Percentiles rank a stretch among this genome's conserved stretches.
Evolutionary conservation across 2,113 vertebrate species (phyloP).

Genomic region (Motacilla tschutschensis): DNA sequence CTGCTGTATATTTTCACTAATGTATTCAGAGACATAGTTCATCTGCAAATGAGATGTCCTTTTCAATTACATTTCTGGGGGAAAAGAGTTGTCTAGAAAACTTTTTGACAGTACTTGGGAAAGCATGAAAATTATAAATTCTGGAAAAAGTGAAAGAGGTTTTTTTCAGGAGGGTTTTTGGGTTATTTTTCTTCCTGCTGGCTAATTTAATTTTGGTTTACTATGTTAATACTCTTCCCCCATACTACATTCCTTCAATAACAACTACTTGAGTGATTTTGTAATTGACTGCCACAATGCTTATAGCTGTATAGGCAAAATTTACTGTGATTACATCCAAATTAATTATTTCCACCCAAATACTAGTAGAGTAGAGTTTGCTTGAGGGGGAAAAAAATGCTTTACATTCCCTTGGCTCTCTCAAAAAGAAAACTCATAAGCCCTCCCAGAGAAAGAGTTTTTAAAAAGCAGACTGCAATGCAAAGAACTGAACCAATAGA

Average conservation of each 20-base stretch:
- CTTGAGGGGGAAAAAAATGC: background rate
- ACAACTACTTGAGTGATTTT: background rate
- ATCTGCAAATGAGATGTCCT: slow-evolving; percentile 13
- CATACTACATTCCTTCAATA: background rate
- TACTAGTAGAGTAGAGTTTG: background rate
- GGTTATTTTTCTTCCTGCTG: background rate
- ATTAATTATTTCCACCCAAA: slow-evolving; percentile 17
- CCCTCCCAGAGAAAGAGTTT: background rate
- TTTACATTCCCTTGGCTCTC: background rate
- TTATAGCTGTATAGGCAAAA: background rate
- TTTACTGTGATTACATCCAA: background rate
- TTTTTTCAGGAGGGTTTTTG: background rate
- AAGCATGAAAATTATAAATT: background rate
- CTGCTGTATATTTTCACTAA: background rate
- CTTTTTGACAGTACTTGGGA: background rate
- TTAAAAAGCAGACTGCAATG: background rate
- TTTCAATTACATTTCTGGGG: background rate
- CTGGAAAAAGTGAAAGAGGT: background rate
- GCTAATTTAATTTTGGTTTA: background rate
- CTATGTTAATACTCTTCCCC: background rate
- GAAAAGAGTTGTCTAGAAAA: background rate
- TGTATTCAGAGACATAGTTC: slow-evolving; percentile 4
- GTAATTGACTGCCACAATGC: background rate
- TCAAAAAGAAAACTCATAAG: background rate
- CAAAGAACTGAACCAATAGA: background rate